Base-by-base conservation (phyloP, 2,888 invertebrate genomes). In the Mystacides longicornis region DNA sequence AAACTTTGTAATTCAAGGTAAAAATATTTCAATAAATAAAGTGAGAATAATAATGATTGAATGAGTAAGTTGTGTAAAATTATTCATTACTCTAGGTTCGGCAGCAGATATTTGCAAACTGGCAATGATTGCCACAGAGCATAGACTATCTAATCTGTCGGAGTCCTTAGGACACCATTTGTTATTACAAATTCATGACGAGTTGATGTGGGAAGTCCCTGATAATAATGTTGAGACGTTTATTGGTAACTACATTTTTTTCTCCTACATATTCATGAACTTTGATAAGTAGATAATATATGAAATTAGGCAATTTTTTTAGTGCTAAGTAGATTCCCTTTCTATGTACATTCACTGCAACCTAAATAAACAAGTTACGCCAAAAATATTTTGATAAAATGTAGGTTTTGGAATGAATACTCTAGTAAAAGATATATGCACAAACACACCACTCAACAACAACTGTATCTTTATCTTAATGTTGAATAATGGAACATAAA, bases 101-200 rank as follows among this genome's bases (percentile, higher is more conserved):
- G 78, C 78, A 2, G 78, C 78, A 1, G 78, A 78, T 64, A 60
- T 77, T 53, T 78, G 77, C 68, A 78, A 78, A 67, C 61, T 63
- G 31, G 77, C 78, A 43, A 77, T 78, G 77, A 65, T 70, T 49
- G 33, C 52, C 37, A 65, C 67, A 1, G 63, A 63, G 23, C 59
- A 57, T 18, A 61, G 60, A 16, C 61, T 73, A 27, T 64, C 66
- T n/a, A 42, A 43, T 19, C 46, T 47, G 27, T 16, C 52, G 16
- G 27, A 16, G 16, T 63, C 55, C 4, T 55, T 67, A 4, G 55
- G 51, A 31, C 60, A 60, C 14, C 65, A 57, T n/a, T 68, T 78
- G 52, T 62, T 77, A 64, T 68, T 78, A 64, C 77, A 77, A 66
- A 70, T 78, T 55, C 78, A 78, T 64, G 78, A 78, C 66, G 78